Conservation (phyloP, 2,797 vertebrate genomes). For the Tauraco hartlaubi region DNA sequence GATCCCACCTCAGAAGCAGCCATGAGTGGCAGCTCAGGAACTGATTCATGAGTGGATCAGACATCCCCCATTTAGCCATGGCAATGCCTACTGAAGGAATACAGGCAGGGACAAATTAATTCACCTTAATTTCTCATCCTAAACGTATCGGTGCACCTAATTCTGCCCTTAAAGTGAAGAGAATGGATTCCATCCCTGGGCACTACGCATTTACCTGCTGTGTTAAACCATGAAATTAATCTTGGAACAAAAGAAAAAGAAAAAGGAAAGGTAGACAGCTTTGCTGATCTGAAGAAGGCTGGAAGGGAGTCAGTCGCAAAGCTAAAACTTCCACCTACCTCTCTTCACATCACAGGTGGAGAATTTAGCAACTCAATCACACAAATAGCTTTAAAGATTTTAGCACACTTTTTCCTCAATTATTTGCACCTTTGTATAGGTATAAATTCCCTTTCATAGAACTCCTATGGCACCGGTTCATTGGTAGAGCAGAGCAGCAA, state of each 20-base stretch:
- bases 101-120: not conserved
- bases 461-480: not conserved
- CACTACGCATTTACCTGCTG: not conserved
- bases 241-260: not conserved
- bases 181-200: not conserved
- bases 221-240: not conserved
- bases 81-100: not conserved
- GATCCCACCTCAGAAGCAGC: not conserved
- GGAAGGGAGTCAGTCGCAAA: not conserved
- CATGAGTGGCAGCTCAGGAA: not conserved
- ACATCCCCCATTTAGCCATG: not conserved
- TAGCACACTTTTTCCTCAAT: not conserved
- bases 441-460: not conserved
- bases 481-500: not conserved
- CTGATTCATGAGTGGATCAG: not conserved
- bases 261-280: not conserved
- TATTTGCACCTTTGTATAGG: not conserved
- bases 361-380: not conserved
- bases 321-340: not conserved
- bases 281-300: not conserved
- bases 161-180: not conserved
- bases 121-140: not conserved
- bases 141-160: accelerated
- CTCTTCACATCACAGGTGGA: not conserved
- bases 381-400: not conserved